Percentiles rank a stretch among this genome's conserved stretches.
These are phyloP conservation scores for Apodemia hepburni DNA, from an alignment of 2,888 invertebrate genomes.

Conservation along the genomic window DNA sequence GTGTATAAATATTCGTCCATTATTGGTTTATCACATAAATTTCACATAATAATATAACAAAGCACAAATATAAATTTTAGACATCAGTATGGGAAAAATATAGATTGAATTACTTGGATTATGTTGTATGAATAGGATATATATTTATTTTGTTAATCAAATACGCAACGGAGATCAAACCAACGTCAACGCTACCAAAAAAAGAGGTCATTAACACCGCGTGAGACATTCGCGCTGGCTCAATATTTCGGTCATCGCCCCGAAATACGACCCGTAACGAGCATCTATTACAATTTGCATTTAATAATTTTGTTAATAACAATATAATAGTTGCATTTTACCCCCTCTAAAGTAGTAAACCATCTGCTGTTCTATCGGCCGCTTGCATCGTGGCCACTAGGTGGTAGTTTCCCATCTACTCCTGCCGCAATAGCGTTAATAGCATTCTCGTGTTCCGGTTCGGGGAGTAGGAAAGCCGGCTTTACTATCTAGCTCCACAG, in stretches of 20 bases:
- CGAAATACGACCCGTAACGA: constrained; percentile 51
- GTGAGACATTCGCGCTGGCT: constrained; percentile 77
- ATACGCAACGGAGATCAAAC: constrained; percentile 26
- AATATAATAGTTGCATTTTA: neutral
- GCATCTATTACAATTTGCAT: constrained; percentile 28
- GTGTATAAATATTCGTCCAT: too few relatives aligned
- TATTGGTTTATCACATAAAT: too few relatives aligned
- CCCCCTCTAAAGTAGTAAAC: too few relatives aligned
- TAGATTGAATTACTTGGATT: neutral
- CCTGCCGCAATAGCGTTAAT: too few relatives aligned
- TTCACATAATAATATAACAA: too few relatives aligned
- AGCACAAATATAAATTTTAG: neutral
- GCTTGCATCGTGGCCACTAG: too few relatives aligned
- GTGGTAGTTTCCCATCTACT: too few relatives aligned
- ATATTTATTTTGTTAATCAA: constrained; percentile 19
- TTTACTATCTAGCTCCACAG: too few relatives aligned
- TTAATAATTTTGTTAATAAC: constrained; percentile 9
- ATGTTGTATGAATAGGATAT: neutral
- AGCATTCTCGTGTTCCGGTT: too few relatives aligned
- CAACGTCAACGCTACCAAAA: constrained; percentile 65
- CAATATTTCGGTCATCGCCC: constrained; percentile 77
- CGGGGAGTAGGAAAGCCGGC: too few relatives aligned
- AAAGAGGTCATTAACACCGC: constrained; percentile 78
- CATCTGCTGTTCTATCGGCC: too few relatives aligned
- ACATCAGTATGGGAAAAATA: neutral